Percentiles rank a stretch among this genome's conserved stretches.
Conservation (phyloP, 2,113 vertebrate species). For the Sapajus apella region DNA sequence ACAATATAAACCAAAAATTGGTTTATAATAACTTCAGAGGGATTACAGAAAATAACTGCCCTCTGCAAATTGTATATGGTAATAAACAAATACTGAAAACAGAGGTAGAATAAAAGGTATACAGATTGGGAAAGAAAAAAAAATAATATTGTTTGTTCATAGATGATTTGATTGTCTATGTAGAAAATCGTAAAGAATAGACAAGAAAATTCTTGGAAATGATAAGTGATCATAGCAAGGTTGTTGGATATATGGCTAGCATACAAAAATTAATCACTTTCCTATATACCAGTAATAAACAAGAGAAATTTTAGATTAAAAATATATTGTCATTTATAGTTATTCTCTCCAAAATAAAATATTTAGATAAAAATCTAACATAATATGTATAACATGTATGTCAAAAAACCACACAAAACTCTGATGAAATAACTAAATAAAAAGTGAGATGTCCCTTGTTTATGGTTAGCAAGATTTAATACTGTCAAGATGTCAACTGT, state of each 20-base stretch:
- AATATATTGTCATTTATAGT: neutral
- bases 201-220: neutral
- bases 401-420: neutral
- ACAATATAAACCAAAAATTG: neutral
- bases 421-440: neutral
- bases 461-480: neutral
- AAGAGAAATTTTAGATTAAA: neutral
- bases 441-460: neutral
- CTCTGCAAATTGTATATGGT: neutral
- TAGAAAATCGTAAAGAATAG: neutral
- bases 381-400: neutral
- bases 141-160: neutral
- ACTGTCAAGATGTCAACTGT: neutral
- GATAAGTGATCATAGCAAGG: neutral
- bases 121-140: neutral
- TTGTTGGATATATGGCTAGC: neutral
- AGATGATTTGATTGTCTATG: neutral
- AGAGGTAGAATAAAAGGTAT: neutral
- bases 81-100: neutral
- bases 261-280: neutral
- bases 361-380: neutral
- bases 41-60: neutral
- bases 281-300: neutral
- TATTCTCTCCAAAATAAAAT: neutral
- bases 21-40: neutral